Base-by-base conservation (phyloP, 2,113 vertebrate genomes). In the Chaenogobius annularis region DNA sequence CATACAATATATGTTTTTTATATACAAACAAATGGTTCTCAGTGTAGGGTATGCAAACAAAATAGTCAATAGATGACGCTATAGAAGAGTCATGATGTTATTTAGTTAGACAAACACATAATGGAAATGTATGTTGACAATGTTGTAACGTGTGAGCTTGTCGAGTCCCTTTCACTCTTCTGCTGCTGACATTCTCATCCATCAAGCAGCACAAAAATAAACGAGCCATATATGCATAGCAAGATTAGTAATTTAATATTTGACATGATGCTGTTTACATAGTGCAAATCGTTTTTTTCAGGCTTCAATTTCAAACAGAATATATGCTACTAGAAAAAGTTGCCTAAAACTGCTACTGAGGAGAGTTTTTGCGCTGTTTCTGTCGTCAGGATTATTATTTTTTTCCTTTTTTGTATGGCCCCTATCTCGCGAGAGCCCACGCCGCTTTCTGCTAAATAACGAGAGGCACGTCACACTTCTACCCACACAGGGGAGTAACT, bases 341-440 rank as follows among this genome's bases (percentile, higher is more conserved):
- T 1, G 44, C 1, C 14, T 48, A 3, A 35, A 61, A 20, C 20
- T 35, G 6, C 15, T 7, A 10, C 2, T 6, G 12, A 26, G 22
- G 58, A 17, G 3, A 11, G 12, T 61, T 22, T 58, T 46, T 26
- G 3, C 48, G 17, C 14, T 19, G 12, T 43, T 9, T 20, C 2
- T 44, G 12, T 10, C 23, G 10, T 52, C 20, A 58, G 56, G 56
- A 11, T 59, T 26, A 1, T 19, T 1, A 26, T 67, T 17, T 61
- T 62, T 56, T 35, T 22, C 0, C 40, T 69, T 31, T 64, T 46
- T 47, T 26, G n/a, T 50, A 22, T 15, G 5, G 7, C 19, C 10
- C 3, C 1, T 59, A n/a, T 78, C 78, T 86, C 82, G 78, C 69
- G 72, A 81, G 73, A 79, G 0, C 3, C 7, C 0, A n/a, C 12